A percentile compares a stretch with the other conserved stretches of the same genome.
These are phyloP conservation scores for Podocnemis expansa DNA, from an alignment of 2,113 vertebrate species.

Conservation along the genomic window DNA sequence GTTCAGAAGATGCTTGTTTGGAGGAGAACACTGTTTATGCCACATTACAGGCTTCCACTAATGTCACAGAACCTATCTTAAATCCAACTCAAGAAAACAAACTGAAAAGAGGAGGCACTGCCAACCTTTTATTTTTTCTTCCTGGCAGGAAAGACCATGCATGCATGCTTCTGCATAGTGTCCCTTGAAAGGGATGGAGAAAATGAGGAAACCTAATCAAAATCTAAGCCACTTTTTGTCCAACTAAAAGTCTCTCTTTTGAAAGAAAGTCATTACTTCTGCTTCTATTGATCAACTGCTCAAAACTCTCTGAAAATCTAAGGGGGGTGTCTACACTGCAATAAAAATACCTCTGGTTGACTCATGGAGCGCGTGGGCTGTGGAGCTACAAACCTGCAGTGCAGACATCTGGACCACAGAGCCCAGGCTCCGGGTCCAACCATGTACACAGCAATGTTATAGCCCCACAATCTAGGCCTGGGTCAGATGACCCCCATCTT, in stretches of 20 bases:
- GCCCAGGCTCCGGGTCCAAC: neutral
- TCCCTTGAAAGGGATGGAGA: neutral
- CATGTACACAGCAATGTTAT: neutral
- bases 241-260: neutral
- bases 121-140: neutral
- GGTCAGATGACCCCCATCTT: neutral
- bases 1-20: neutral
- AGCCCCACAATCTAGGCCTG: neutral
- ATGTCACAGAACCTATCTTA: neutral
- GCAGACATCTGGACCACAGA: neutral
- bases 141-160: neutral
- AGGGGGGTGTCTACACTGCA: neutral
- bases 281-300: neutral
- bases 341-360: neutral
- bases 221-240: neutral
- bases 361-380: neutral
- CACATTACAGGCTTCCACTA: neutral
- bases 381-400: neutral
- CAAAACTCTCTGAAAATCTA: neutral
- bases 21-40: no score
- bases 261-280: neutral
- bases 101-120: neutral
- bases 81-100: neutral
- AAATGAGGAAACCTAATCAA: neutral
- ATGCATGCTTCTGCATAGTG: fast-evolving